Evolutionary conservation across 2,113 vertebrate genomes (phyloP), one percentile per base, ranked within the genome.

Genomic region (Tautogolabrus adspersus): DNA sequence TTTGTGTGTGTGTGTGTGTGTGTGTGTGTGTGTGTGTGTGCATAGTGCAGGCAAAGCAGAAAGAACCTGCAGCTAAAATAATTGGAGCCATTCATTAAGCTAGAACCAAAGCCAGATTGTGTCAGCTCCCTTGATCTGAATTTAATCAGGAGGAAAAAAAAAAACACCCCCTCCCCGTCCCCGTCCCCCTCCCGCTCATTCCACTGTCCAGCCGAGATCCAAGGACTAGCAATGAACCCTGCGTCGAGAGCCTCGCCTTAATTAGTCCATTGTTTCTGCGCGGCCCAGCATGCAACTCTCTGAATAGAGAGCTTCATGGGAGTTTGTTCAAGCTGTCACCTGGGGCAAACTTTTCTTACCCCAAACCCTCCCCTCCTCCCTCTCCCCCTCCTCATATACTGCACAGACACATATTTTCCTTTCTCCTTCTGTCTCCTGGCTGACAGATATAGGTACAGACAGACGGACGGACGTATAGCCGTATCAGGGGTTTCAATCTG

Each of bases 281-380:
- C 42, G 52, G 66, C 83, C 62, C 82, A 81, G 87, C 89, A 85
- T 89, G 86, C 79, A 84, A 83, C 65, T 75, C 74, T 82, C 82
- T 83, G 73, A 6, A 67, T 74, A 72, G 47, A 80, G 68, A 74
- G 56, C 83, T 89, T 86, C 77, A 84, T 81, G 83, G 83, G 82
- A 92, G 83, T 88, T 90, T 87, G 86, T 87, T 66, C 61, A 85
- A 88, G 73, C 84, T 91, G 87, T 94, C 90, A 92, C 90, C 89
- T 89, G 84, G 76, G 89, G 89, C 87, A 87, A 90, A 82, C 79
- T 90, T 77, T 79, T 57, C 75, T 88, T 72, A 58, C 58, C 69
- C 11, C 52, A 21, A 22, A 10, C 51, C 18, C 26, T n/a, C 30
- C 30, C 30, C 30, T 6, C 30, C 30, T 34, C 63, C 19, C 1